Evolutionary conservation across 2,113 vertebrate species (phyloP).

Genomic region (Zonotrichia leucophrys): DNA sequence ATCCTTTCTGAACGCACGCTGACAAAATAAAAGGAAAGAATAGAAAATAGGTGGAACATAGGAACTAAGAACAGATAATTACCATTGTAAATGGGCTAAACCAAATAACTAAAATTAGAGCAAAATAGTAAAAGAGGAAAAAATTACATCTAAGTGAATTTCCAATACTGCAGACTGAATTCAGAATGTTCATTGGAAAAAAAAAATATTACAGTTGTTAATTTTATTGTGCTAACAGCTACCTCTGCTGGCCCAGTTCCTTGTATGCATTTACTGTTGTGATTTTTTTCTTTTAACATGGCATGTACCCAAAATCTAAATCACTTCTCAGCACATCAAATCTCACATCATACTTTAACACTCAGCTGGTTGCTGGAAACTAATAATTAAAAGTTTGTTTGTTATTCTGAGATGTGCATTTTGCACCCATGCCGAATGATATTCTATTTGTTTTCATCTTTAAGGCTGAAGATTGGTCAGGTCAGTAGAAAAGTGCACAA

Average conservation of each 20-base stretch:
- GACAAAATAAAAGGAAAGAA: neutral
- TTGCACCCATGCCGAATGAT: neutral
- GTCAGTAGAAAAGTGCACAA: neutral
- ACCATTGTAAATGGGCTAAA: neutral
- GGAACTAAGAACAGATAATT: neutral
- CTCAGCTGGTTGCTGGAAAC: neutral
- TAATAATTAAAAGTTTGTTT: neutral
- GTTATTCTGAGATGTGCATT: neutral
- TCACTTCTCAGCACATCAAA: neutral
- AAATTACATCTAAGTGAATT: neutral
- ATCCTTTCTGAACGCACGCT: neutral
- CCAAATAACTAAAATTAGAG: neutral
- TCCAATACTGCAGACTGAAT: neutral
- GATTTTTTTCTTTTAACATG: neutral
- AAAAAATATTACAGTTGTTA: neutral
- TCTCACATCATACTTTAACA: neutral
- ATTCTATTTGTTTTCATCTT: neutral
- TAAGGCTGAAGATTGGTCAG: neutral
- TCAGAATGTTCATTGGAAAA: neutral
- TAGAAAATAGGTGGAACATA: neutral
- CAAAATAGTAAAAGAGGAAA: neutral
- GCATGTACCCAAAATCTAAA: neutral
- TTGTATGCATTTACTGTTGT: neutral
- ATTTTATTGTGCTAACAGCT: slow-evolving; percentile 19
- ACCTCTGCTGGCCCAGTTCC: slow-evolving; percentile 28